phyloP scores from a whole-genome alignment of 2,888 invertebrate species.

The Drosophila limbata region DNA sequence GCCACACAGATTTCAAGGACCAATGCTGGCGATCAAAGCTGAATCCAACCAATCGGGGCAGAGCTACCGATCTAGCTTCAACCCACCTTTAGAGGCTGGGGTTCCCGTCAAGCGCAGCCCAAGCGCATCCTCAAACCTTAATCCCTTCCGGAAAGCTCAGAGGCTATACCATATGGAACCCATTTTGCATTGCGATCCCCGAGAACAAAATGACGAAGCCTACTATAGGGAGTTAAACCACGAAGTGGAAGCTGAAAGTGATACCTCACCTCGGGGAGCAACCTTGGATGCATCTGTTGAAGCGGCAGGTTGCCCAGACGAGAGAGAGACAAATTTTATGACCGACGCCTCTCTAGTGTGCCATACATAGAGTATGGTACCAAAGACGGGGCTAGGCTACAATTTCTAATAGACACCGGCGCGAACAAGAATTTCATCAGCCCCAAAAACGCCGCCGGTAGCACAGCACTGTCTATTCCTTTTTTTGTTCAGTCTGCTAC shows the following conservation, averaged over 20 bases:
- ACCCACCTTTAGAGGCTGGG: background rate
- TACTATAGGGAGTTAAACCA: background rate
- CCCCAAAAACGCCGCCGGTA: slow-evolving; percentile 1
- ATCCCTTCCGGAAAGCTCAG: slow-evolving; percentile 11
- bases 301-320: background rate
- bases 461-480: background rate
- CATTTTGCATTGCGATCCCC: background rate
- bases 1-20: background rate
- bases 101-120: background rate
- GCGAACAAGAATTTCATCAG: background rate
- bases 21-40: background rate
- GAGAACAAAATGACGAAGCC: background rate
- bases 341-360: slow-evolving; percentile 18
- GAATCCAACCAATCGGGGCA: slow-evolving; percentile 6
- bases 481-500: background rate
- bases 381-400: slow-evolving; percentile 1
- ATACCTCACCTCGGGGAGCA: background rate
- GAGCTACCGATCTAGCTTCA: background rate
- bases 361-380: slow-evolving; percentile 19
- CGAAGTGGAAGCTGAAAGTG: too few species aligned
- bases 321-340: slow-evolving; percentile 14
- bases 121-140: background rate
- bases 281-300: background rate
- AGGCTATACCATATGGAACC: slow-evolving; percentile 3
- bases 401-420: slow-evolving; percentile 10